Conservation (phyloP, 1,140 invertebrate genomes). For the Temnothorax longispinosus region DNA sequence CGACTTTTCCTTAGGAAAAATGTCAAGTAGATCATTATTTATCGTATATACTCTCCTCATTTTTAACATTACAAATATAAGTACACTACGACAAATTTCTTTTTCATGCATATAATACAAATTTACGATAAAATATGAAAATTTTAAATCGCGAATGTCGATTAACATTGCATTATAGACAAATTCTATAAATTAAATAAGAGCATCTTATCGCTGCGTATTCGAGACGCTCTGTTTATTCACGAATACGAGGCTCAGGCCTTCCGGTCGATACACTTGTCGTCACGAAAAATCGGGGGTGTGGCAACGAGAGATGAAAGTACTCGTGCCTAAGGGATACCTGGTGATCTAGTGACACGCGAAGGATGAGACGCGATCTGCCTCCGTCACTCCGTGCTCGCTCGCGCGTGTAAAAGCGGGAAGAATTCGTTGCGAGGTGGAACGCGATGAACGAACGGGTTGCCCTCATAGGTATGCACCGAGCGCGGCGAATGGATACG, state of each 20-base stretch:
- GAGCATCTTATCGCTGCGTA: background rate
- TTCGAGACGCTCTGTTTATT: background rate
- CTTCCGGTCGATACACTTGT: constrained; percentile 25
- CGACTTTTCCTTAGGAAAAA: background rate
- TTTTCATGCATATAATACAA: background rate
- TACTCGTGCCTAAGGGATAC: constrained; percentile 32
- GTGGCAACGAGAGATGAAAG: background rate
- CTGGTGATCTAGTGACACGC: constrained; percentile 40
- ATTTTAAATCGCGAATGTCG: background rate
- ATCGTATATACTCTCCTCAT: background rate
- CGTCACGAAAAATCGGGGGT: constrained; percentile 14
- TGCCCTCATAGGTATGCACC: constrained; percentile 29
- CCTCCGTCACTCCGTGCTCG: background rate
- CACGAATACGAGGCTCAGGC: background rate
- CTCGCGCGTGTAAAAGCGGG: constrained; percentile 1
- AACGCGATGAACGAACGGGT: constrained; percentile 20
- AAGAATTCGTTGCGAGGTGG: constrained; percentile 11
- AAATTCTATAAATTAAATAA: background rate
- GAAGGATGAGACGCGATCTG: constrained; percentile 35
- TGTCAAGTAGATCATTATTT: background rate
- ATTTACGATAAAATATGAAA: background rate
- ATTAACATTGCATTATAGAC: background rate
- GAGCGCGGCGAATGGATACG: constrained; percentile 13
- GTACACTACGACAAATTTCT: background rate
- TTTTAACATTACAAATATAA: background rate